phyloP scores from a whole-genome alignment of 2,888 invertebrate genomes.

The Panorpa germanica region DNA sequence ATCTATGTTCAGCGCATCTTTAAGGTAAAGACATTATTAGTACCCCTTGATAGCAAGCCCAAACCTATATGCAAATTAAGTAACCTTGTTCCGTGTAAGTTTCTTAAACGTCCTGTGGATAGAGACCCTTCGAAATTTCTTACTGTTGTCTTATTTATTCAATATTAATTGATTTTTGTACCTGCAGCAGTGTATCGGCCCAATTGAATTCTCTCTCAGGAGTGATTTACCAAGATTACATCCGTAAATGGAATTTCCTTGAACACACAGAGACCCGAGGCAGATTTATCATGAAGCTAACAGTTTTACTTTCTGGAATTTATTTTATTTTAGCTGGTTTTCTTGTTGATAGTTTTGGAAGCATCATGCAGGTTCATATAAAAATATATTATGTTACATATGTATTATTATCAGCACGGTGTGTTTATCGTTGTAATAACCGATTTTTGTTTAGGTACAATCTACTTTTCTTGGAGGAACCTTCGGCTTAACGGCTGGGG shows the following conservation, averaged over 20 bases:
- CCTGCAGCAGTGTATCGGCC: constrained; percentile 34
- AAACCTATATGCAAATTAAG: no score
- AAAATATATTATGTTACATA: no score
- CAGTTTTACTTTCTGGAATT: constrained; percentile 27
- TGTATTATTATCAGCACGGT: no score
- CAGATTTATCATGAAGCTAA: constrained; percentile 27
- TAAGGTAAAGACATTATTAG: no score
- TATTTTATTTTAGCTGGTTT: constrained; percentile 35
- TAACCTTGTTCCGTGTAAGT: no score
- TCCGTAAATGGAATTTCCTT: constrained; percentile 22
- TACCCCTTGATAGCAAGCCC: no score
- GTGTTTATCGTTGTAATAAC: no score
- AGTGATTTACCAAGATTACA: constrained; percentile 34
- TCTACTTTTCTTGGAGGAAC: constrained; percentile 26
- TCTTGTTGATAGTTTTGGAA: constrained; percentile 24
- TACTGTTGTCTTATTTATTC: neutral
- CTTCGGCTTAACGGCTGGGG: constrained; percentile 40
- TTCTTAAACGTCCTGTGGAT: no score
- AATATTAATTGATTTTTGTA: constrained; percentile 6
- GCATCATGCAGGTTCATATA: constrained; percentile 28
- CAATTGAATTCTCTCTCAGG: constrained; percentile 32
- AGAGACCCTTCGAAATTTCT: no score
- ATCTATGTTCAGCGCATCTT: no score
- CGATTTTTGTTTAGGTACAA: no score
- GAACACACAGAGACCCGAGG: constrained; percentile 25